Evolutionary conservation across 2,797 vertebrate genomes (phyloP), one percentile per base, ranked within the genome.

Genomic region (Pelobates cultripes): DNA sequence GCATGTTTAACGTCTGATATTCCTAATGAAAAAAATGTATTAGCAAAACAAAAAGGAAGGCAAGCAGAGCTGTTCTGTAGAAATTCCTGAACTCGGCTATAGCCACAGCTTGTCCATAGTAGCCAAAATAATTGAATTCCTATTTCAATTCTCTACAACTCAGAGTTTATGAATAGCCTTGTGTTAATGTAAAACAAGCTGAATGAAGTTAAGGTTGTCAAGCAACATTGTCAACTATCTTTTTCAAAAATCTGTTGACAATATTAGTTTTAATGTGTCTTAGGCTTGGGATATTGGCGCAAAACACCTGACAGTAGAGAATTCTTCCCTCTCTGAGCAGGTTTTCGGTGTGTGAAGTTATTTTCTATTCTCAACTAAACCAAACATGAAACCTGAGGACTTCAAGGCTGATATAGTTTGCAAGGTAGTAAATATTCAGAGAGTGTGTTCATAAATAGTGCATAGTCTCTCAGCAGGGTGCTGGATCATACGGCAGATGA

Each of bases 401-500:
- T 79, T 75, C 82, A 84, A 80, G 77, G 82, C 77, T 84, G 68
- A 75, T 55, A 15, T 5, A 74, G 68, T 85, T 81, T 85, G 71
- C 61, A 12, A 83, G 70, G 87, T 85, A 85, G 88, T 89, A 88
- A 90, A 88, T 85, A 90, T 89, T 89, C 89, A 90, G 87, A 90
- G 88, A 90, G 87, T 80, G 88, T 87, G 86, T 88, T 90, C 85
- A 89, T 91, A 88, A 89, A 91, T 91, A 90, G 89, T 91, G 88
- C 88, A 91, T 91, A 86, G 86, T 78, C 84, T 70, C 90, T 78
- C 90, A 89, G 88, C 86, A 86, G 89, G 87, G 87, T 87, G 85
- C 84, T 85, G 55, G 86, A 84, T 85, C 87, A 86, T 90, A 89
- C 88, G 89, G 89, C 85, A 89, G 89, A 87, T 87, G 86, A 88